A percentile compares a stretch with the other conserved stretches of the same genome.
Evolutionary conservation across 2,888 invertebrate species (phyloP).

Genomic region (Pyrrhia umbra): DNA sequence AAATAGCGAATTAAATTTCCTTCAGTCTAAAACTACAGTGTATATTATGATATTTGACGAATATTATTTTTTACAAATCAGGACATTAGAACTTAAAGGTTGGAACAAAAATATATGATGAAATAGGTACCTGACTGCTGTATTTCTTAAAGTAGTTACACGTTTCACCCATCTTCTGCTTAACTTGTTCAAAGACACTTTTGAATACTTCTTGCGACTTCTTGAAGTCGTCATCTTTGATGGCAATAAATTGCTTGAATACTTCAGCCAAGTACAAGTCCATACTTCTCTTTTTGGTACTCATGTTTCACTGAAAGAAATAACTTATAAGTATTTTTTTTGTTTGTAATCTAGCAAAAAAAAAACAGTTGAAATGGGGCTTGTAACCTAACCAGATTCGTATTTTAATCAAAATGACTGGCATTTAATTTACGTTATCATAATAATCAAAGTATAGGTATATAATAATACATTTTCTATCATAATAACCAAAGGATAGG

Average conservation of each 20-base stretch:
- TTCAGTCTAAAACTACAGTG: neutral
- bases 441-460: too few relatives aligned
- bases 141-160: slow-evolving; percentile 81
- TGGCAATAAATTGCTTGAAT: slow-evolving; percentile 77
- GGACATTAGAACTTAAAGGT: neutral
- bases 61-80: slow-evolving; percentile 17
- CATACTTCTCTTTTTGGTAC: slow-evolving; percentile 74
- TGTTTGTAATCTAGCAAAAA: neutral
- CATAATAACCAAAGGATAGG: too few relatives aligned
- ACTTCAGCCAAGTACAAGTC: slow-evolving; percentile 77
- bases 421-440: too few relatives aligned
- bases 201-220: slow-evolving; percentile 80
- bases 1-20: neutral
- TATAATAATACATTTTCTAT: too few relatives aligned
- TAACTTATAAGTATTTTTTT: neutral
- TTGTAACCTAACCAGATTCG: too few relatives aligned
- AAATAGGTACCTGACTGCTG: slow-evolving; percentile 74
- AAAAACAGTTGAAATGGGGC: too few relatives aligned
- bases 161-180: slow-evolving; percentile 80
- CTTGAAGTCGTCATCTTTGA: slow-evolving; percentile 79
- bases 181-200: slow-evolving; percentile 79
- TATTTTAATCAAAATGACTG: too few relatives aligned
- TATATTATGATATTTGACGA: slow-evolving; percentile 14
- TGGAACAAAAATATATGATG: neutral
- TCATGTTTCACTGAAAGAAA: slow-evolving; percentile 67